Evolutionary conservation across 1,140 invertebrate genomes (phyloP).

Genomic region (Drosophila sechellia): DNA sequence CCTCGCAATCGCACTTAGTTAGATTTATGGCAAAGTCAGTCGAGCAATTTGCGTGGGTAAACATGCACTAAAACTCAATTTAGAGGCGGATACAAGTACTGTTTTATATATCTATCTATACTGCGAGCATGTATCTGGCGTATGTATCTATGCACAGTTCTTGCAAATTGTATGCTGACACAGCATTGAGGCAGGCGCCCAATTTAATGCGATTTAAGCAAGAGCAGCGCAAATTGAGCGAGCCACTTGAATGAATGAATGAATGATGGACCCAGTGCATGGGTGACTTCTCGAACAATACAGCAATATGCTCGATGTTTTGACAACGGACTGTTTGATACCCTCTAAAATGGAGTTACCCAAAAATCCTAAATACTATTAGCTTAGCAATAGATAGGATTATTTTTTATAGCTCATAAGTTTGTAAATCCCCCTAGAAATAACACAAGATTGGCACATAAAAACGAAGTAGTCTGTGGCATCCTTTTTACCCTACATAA

Average conservation of each 20-base stretch:
- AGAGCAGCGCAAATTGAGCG: conserved; percentile 76
- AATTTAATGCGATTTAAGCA: conserved; percentile 82
- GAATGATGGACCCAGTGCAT: conserved; percentile 56
- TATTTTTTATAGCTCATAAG: too few species aligned
- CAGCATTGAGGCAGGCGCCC: conserved; percentile 66
- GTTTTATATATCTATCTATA: conserved; percentile 30
- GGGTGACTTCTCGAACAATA: conserved; percentile 26
- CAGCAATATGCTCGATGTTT: conserved; percentile 12
- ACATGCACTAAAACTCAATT: conserved; percentile 83
- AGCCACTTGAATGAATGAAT: conserved; percentile 74
- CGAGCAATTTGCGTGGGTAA: conserved; percentile 82
- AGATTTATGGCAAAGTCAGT: conserved; percentile 82
- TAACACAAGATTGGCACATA: not conserved
- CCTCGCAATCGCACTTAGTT: conserved; percentile 67
- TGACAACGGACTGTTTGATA: not conserved
- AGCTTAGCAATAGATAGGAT: too few species aligned
- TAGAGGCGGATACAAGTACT: conserved; percentile 71
- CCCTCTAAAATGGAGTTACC: not conserved
- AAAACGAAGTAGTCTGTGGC: not conserved
- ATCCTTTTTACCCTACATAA: not conserved
- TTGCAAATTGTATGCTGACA: conserved; percentile 74
- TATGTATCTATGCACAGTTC: conserved; percentile 52
- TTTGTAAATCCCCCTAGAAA: too few species aligned
- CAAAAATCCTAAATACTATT: too few species aligned
- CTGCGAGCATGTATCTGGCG: conserved; percentile 14